Evolutionary conservation across 2,797 vertebrate species (phyloP), one percentile per base, ranked within the genome.

Genomic region (Dicrostonyx torquatus): DNA sequence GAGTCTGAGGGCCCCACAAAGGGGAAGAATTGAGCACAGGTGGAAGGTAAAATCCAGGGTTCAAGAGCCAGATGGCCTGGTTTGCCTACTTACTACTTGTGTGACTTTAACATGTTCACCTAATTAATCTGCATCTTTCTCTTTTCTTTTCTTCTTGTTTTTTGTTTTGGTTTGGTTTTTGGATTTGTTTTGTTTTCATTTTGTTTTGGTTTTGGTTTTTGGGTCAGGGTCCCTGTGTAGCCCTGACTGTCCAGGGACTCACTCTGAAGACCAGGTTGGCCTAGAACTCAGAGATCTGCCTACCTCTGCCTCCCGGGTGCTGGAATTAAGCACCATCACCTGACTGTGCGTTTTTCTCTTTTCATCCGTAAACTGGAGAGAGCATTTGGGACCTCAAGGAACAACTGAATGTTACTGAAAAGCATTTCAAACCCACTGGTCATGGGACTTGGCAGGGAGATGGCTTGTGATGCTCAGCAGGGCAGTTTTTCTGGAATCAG

Each of bases 401-500:
- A 90, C 48, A 89, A 40, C 37, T 45, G 66, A 87, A 73, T 24
- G 50, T 2, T 2, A 64, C n/a, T 92, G 58, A n/a, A 48, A 70
- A 66, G 77, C 82, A 55, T 13, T 92, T 31, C 22, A 77, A 66
- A 15, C 43, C 31, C 6, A 6, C 1, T 70, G 15, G 11, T 18
- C 53, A 13, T 5, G 0, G 13, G 1, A 45, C 48, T 92, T 40
- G 20, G 34, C 87, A 43, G 0, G 0, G 18, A 53, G 37, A 4
- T 5, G 45, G 15, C 45, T 55, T 34, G 4, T 26, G 3, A 11
- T 31, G 12, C 10, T 15, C 4, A 14, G 18, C 40, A 50, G 55
- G 76, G 37, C 22, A 76, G 55, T 92, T 92, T 92, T 94, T 90
- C 50, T 64, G 60, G 79, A 53, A 85, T 96, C 94, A 92, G n/a